These are phyloP conservation scores for Sarcophaga subvicina DNA, from an alignment of 2,888 invertebrate genomes.

Conservation along the genomic window DNA sequence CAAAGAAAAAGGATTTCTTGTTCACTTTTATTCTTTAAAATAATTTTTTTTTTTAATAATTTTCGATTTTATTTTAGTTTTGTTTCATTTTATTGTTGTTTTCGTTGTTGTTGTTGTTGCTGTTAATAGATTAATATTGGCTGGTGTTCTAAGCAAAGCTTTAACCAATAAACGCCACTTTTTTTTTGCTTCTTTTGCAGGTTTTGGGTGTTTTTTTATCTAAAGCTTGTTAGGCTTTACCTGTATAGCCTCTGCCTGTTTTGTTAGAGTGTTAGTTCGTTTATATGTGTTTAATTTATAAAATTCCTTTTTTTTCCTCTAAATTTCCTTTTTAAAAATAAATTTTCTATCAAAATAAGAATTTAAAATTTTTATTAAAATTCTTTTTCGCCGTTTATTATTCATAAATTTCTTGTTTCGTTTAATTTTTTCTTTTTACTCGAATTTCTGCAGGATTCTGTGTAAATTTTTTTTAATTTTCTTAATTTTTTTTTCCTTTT, in stretches of 20 bases:
- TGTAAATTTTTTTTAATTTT: background rate
- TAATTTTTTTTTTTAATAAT: too few species aligned
- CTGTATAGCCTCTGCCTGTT: background rate
- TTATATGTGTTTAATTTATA: background rate
- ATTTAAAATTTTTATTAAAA: slow-evolving; percentile 47
- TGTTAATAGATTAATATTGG: background rate
- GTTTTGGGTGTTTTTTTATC: background rate
- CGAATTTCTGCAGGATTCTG: slow-evolving; percentile 22
- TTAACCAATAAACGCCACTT: slow-evolving; percentile 7
- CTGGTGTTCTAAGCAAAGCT: slow-evolving; percentile 18
- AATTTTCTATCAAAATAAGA: slow-evolving; percentile 49
- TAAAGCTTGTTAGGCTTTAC: slow-evolving; percentile 4
- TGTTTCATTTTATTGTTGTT: slow-evolving; percentile 34
- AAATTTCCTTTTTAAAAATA: slow-evolving; percentile 21
- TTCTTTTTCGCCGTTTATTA: slow-evolving; percentile 64
- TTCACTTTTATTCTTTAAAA: too few species aligned
- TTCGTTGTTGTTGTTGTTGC: background rate
- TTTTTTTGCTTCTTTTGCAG: slow-evolving; percentile 7
- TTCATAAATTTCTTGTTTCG: slow-evolving; percentile 61
- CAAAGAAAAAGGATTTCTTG: too few species aligned
- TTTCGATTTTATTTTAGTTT: slow-evolving; percentile 17
- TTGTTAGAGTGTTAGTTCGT: too few species aligned
- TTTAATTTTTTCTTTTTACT: slow-evolving; percentile 12
- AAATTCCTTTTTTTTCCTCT: background rate
- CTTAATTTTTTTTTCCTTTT: background rate